These are phyloP conservation scores for Caerostris extrusa DNA, from an alignment of 1,140 invertebrate genomes.

Conservation along the genomic window DNA sequence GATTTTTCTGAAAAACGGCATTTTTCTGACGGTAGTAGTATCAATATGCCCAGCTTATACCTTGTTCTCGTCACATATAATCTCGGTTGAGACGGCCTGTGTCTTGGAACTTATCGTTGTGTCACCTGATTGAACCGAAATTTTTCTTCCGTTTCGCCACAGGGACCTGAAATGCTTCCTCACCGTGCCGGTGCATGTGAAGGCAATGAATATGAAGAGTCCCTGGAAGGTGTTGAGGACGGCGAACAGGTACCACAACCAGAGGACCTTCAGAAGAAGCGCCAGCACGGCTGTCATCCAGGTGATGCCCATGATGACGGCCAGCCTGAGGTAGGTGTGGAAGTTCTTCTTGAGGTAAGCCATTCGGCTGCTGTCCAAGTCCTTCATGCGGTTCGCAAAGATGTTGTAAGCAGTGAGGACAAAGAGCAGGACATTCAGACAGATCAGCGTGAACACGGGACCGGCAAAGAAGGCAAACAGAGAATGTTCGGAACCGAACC, in stretches of 20 bases:
- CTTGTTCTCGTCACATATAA: no score
- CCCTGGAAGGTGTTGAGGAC: constrained; percentile 84
- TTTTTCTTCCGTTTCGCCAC: neutral
- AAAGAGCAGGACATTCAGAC: constrained; percentile 84
- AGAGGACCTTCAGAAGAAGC: neutral
- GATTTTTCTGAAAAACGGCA: no score
- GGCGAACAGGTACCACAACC: constrained; percentile 84
- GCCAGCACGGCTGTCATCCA: constrained; percentile 84
- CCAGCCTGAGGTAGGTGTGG: constrained; percentile 84
- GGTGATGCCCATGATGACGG: constrained; percentile 82
- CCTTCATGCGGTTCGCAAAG: constrained; percentile 82
- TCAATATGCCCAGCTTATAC: no score
- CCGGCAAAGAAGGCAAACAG: constrained; percentile 84
- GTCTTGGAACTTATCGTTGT: no score
- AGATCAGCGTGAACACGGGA: constrained; percentile 83
- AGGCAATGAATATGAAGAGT: constrained; percentile 85
- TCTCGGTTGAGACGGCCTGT: no score
- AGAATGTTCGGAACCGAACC: constrained; percentile 83
- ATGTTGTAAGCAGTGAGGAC: constrained; percentile 82
- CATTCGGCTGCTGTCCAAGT: constrained; percentile 71
- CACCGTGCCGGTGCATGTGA: constrained; percentile 81
- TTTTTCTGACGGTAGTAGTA: no score
- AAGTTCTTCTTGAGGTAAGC: constrained; percentile 80
- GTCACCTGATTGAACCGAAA: neutral
- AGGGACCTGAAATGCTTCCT: constrained; percentile 46